These are phyloP conservation scores for Lacanobia wlatinum DNA, from an alignment of 2,888 invertebrate species.

Conservation along the genomic window DNA sequence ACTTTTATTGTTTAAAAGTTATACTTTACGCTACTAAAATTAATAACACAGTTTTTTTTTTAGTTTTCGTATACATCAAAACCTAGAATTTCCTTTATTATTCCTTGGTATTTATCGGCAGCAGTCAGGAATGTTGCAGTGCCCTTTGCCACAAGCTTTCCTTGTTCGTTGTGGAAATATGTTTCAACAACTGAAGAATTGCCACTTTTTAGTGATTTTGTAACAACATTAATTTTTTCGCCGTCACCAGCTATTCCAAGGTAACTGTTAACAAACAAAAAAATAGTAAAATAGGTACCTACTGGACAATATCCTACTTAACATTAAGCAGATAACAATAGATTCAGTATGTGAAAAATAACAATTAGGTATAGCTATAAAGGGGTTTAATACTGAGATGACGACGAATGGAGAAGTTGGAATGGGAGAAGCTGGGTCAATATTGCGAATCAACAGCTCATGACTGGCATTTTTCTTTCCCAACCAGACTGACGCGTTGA, in stretches of 20 bases:
- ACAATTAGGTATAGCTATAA: neutral
- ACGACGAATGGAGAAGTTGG: too few species aligned
- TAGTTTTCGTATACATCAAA: slow-evolving; percentile 63
- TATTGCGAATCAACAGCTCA: too few species aligned
- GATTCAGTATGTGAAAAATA: neutral
- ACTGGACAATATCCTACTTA: too few species aligned
- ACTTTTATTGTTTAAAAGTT: neutral
- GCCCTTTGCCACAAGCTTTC: slow-evolving; percentile 68
- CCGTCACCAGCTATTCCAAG: slow-evolving; percentile 64
- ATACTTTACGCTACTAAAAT: too few species aligned
- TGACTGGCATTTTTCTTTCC: neutral
- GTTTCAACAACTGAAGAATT: slow-evolving; percentile 66
- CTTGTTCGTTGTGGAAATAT: slow-evolving; percentile 59
- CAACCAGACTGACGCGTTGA: neutral
- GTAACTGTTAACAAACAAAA: slow-evolving; percentile 60
- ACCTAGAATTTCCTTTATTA: slow-evolving; percentile 42
- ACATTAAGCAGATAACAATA: neutral
- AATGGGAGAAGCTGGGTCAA: too few species aligned
- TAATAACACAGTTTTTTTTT: neutral
- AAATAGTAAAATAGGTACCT: too few species aligned
- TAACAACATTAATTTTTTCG: slow-evolving; percentile 67
- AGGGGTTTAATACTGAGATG: neutral
- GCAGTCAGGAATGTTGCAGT: slow-evolving; percentile 61
- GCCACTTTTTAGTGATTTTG: slow-evolving; percentile 63
- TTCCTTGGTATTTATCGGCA: slow-evolving; percentile 57